Percentiles rank a stretch among this genome's conserved stretches.
Conservation (phyloP, 1,140 invertebrate species). For the Ceratoteleas bidentatus region DNA sequence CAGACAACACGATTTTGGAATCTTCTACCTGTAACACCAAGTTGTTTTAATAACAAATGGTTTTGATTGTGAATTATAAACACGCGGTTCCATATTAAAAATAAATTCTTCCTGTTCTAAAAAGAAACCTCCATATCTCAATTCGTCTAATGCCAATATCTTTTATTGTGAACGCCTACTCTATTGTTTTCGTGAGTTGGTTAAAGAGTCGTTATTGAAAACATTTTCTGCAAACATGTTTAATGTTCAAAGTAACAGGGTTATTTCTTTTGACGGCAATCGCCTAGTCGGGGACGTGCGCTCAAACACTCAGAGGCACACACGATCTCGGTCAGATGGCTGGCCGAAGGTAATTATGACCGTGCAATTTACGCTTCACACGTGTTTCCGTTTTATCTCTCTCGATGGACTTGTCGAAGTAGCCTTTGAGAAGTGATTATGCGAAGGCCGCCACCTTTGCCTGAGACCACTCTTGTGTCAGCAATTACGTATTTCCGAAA, state of each 20-base stretch:
- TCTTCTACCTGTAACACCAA: too few species aligned
- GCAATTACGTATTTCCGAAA: constrained; percentile 23
- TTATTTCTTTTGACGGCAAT: constrained; percentile 17
- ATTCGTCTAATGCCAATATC: not conserved
- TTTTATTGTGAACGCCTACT: not conserved
- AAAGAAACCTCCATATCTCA: not conserved
- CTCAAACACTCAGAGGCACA: constrained; percentile 3
- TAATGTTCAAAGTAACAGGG: not conserved
- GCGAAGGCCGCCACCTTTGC: constrained; percentile 31
- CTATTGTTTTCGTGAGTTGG: not conserved
- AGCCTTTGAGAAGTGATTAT: constrained; percentile 54
- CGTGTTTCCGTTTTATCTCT: constrained; percentile 50
- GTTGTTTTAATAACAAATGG: too few species aligned
- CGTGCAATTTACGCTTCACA: constrained; percentile 51
- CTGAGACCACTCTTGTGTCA: constrained; percentile 18
- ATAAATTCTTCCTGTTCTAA: not conserved
- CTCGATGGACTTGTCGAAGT: constrained; percentile 43
- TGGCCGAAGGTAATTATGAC: constrained; percentile 45
- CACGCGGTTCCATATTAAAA: not conserved
- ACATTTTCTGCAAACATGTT: constrained; percentile 5
- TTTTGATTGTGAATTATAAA: too few species aligned
- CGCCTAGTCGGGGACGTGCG: not conserved
- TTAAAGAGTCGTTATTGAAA: constrained; percentile 11
- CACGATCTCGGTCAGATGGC: constrained; percentile 22
- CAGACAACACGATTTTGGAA: too few species aligned